Conservation (phyloP, 2,888 invertebrate species). For the Chamaedrilus cognettii region DNA sequence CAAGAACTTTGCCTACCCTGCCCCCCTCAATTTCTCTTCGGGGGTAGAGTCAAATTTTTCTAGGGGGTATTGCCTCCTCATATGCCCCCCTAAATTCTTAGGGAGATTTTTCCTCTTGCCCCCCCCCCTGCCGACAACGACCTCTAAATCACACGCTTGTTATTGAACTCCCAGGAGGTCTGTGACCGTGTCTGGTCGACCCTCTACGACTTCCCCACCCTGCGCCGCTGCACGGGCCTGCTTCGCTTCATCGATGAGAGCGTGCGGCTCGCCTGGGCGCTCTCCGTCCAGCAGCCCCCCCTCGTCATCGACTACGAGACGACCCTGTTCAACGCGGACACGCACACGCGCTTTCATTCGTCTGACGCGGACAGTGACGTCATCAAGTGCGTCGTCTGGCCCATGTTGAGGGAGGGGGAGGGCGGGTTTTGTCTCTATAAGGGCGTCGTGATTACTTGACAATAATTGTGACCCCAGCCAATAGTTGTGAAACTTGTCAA, state of each 20-base stretch:
- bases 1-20: too few relatives aligned
- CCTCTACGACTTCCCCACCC: conserved; percentile 88
- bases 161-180: too few relatives aligned
- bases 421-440: conserved; percentile 76
- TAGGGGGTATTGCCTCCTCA: too few relatives aligned
- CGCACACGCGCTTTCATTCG: conserved; percentile 78
- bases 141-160: too few relatives aligned
- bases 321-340: conserved; percentile 70
- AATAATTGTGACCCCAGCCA: too few relatives aligned
- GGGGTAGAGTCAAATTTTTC: too few relatives aligned
- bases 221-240: conserved; percentile 79
- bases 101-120: too few relatives aligned
- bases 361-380: conserved; percentile 75
- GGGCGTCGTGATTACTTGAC: conserved; percentile 79
- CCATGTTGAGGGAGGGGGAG: conserved; percentile 74
- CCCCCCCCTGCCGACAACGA: too few relatives aligned
- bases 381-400: conserved; percentile 84
- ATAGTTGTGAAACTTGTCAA: too few relatives aligned
- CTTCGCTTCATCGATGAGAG: conserved; percentile 79
- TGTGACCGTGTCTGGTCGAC: conserved; percentile 79
- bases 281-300: conserved; percentile 69
- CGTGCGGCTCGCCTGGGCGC: conserved; percentile 84
- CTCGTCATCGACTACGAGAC: conserved; percentile 64
- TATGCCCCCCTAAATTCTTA: too few relatives aligned
- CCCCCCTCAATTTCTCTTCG: too few relatives aligned